Conservation (phyloP, 2,113 vertebrate species). For the Burhinus oedicnemus region DNA sequence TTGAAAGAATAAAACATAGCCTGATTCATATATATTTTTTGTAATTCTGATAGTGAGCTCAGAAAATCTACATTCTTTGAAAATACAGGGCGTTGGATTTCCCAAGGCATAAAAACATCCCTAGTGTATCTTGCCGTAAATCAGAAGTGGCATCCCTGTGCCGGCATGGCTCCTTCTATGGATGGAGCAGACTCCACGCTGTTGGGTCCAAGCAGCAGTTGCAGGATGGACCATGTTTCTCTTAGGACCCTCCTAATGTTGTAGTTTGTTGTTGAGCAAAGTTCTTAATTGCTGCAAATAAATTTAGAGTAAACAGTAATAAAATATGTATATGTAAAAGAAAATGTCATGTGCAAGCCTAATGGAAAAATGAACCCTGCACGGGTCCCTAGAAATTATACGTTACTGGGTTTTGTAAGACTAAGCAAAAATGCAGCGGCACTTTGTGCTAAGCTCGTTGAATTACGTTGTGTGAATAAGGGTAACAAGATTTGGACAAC, state of each 20-base stretch:
- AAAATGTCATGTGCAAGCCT: not conserved
- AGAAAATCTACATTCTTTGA: not conserved
- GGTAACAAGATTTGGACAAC: slow-evolving; percentile 26
- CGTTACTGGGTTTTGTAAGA: not conserved
- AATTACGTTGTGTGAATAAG: slow-evolving; percentile 3
- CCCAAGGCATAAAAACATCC: not conserved
- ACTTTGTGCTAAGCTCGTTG: not conserved
- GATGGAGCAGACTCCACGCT: not conserved
- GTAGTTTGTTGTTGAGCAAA: not conserved
- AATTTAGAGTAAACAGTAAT: not conserved
- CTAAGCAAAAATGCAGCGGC: not conserved
- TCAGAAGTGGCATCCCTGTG: not conserved
- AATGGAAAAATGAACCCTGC: not conserved
- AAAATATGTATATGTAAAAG: not conserved
- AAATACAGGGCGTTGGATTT: not conserved
- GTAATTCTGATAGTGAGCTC: not conserved
- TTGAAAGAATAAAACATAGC: not conserved
- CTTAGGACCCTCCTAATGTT: not conserved
- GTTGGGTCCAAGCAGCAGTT: not conserved
- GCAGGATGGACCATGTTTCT: not conserved
- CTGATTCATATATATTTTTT: not conserved
- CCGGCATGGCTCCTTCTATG: fast-evolving
- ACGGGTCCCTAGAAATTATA: not conserved
- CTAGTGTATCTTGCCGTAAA: not conserved
- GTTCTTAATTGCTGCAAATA: not conserved